Percentiles rank a stretch among this genome's conserved stretches.
phyloP scores from a whole-genome alignment of 2,113 vertebrate genomes.

The Daboia siamensis region DNA sequence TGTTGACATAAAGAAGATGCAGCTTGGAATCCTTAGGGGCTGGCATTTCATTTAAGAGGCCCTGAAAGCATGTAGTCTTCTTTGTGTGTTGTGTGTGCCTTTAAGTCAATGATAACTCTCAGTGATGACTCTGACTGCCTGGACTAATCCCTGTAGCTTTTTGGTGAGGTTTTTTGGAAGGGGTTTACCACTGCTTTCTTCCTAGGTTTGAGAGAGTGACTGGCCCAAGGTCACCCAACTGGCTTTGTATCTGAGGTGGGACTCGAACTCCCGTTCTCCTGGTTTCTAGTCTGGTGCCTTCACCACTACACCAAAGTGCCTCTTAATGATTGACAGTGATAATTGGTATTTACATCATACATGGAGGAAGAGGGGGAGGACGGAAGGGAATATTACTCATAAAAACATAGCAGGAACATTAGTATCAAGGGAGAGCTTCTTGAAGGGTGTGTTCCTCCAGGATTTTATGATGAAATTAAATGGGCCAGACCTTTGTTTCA shows the following conservation, averaged over 20 bases:
- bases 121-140: background rate
- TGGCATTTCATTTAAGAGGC: conserved; percentile 14
- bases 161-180: background rate
- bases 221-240: background rate
- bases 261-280: background rate
- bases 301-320: background rate
- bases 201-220: background rate
- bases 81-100: conserved; percentile 4
- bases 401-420: background rate
- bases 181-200: background rate
- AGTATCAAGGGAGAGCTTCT: conserved; percentile 20
- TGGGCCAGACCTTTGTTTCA: background rate
- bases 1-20: rapidly evolving
- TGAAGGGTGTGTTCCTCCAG: background rate
- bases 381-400: background rate
- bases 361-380: background rate
- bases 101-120: background rate
- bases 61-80: conserved; percentile 20
- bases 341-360: background rate
- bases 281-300: background rate
- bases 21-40: background rate
- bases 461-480: background rate
- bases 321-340: conserved; percentile 3
- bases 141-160: background rate
- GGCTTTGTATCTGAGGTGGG: background rate